phyloP scores from a whole-genome alignment of 2,888 invertebrate species.

The Tromatobia lineatoria region DNA sequence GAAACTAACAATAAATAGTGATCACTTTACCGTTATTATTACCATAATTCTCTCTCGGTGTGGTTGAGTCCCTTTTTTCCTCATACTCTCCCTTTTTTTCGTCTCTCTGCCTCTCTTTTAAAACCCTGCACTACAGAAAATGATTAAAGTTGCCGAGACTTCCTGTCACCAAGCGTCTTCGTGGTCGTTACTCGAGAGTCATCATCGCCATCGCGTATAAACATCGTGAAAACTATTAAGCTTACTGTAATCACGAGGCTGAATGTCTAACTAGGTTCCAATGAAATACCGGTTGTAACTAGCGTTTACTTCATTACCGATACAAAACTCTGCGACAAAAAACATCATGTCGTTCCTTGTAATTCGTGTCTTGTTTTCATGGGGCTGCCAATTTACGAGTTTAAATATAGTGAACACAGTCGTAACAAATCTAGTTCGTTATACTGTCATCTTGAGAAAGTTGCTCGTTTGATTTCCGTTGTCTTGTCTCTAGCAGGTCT shows the following conservation, averaged over 20 bases:
- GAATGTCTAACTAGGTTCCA: constrained; percentile 59
- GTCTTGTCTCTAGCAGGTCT: constrained; percentile 16
- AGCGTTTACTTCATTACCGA: constrained; percentile 54
- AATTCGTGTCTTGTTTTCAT: constrained; percentile 13
- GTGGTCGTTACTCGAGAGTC: constrained; percentile 48
- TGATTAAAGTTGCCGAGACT: constrained; percentile 1
- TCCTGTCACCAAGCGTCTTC: constrained; percentile 30
- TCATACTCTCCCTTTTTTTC: neutral
- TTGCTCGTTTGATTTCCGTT: constrained; percentile 34
- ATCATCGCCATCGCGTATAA: constrained; percentile 50
- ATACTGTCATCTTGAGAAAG: constrained; percentile 12
- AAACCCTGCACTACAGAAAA: neutral
- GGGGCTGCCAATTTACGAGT: neutral
- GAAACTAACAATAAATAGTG: too few species aligned
- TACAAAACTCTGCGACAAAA: constrained; percentile 20
- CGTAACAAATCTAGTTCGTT: constrained; percentile 53
- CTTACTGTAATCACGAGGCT: constrained; percentile 59
- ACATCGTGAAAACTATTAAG: constrained; percentile 55
- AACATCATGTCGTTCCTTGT: constrained; percentile 36
- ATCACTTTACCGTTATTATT: too few species aligned
- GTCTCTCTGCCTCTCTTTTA: neutral
- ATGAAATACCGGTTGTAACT: constrained; percentile 36
- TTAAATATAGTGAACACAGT: constrained; percentile 17
- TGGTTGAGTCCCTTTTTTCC: neutral
- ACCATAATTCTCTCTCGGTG: too few species aligned